A percentile compares a stretch with the other conserved stretches of the same genome.
Evolutionary conservation across 2,888 invertebrate genomes (phyloP).

Genomic region (Patella pellucida): DNA sequence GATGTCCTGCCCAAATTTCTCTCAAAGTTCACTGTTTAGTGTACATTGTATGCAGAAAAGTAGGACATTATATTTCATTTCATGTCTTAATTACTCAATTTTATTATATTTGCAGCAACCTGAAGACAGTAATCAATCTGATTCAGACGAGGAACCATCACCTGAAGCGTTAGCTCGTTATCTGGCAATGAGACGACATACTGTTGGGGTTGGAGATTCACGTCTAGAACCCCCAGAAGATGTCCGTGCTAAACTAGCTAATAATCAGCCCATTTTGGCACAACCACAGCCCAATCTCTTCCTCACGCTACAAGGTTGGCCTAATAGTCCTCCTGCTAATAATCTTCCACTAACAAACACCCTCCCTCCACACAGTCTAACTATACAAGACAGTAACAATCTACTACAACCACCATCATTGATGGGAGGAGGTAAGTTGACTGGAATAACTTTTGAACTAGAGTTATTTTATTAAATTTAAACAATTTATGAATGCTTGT

Average conservation of each 20-base stretch:
- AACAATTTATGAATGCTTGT: too few species aligned
- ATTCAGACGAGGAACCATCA: conserved; percentile 71
- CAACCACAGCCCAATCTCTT: conserved; percentile 58
- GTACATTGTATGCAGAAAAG: neutral
- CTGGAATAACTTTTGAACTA: too few species aligned
- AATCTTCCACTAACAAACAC: conserved; percentile 79
- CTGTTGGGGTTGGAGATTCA: conserved; percentile 90
- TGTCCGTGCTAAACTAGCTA: conserved; percentile 62
- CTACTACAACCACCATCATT: conserved; percentile 92
- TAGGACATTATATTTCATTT: neutral
- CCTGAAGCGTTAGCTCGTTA: conserved; percentile 71
- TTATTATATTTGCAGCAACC: conserved; percentile 36
- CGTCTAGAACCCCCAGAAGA: conserved; percentile 80
- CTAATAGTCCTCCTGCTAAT: conserved; percentile 86
- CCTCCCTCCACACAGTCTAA: conserved; percentile 80
- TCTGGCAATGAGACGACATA: conserved; percentile 84
- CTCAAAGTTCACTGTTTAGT: too few species aligned
- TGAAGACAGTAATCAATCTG: conserved; percentile 58
- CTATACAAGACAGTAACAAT: conserved; percentile 89
- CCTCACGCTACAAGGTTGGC: conserved; percentile 72
- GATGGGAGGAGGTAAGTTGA: conserved; percentile 73
- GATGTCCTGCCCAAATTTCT: too few species aligned
- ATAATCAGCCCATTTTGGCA: conserved; percentile 63
- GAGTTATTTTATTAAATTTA: too few species aligned
- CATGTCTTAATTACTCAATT: too few species aligned